Conservation (phyloP, 2,888 invertebrate genomes). For the Empis livida region DNA sequence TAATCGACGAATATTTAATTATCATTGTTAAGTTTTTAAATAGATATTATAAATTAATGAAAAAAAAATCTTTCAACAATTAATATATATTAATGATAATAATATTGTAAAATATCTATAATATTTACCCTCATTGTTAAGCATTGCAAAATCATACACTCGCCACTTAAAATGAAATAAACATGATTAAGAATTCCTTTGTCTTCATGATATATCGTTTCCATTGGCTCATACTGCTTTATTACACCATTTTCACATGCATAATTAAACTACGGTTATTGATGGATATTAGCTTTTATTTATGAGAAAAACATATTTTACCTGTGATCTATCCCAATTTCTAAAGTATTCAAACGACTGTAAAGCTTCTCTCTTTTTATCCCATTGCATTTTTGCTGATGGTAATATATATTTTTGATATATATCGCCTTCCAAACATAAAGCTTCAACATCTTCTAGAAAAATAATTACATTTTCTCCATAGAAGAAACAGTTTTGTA, state of each 20-base stretch:
- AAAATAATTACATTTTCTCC: too few species aligned
- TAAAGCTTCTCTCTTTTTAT: slow-evolving; percentile 23
- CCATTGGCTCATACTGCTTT: slow-evolving; percentile 26
- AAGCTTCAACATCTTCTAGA: too few species aligned
- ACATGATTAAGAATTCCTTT: slow-evolving; percentile 25
- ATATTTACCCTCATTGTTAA: slow-evolving; percentile 15
- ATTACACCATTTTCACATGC: slow-evolving; percentile 23
- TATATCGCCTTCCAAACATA: too few species aligned
- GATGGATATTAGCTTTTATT: background rate
- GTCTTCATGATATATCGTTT: slow-evolving; percentile 27
- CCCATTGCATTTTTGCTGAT: slow-evolving; percentile 18
- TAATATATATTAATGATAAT: too few species aligned
- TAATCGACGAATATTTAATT: too few species aligned
- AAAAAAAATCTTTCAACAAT: too few species aligned
- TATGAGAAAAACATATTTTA: slow-evolving; percentile 6
- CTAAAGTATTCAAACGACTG: slow-evolving; percentile 27
- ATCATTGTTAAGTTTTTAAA: too few species aligned
- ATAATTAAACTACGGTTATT: slow-evolving; percentile 15
- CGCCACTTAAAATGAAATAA: slow-evolving; percentile 31
- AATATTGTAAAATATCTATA: too few species aligned
- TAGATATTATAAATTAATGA: too few species aligned
- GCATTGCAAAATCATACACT: slow-evolving; percentile 31
- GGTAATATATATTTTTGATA: background rate
- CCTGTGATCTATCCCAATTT: slow-evolving; percentile 24
- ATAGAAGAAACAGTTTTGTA: too few species aligned